phyloP scores from a whole-genome alignment of 2,113 vertebrate genomes.

The Anser brachyrhynchus region DNA sequence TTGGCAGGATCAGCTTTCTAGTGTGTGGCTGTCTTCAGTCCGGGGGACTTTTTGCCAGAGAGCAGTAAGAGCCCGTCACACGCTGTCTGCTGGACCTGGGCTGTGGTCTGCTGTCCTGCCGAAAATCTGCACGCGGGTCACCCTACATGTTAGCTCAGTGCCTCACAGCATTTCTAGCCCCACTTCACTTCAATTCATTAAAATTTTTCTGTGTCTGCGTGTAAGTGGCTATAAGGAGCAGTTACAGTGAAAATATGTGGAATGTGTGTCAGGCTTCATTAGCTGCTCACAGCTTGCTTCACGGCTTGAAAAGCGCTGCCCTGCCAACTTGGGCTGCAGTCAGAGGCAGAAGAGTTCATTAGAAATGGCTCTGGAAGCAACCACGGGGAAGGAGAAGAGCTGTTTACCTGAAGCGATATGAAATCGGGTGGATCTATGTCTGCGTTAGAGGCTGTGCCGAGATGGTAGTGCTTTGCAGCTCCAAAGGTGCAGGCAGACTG shows the following conservation, averaged over 20 bases:
- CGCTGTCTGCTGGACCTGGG: not conserved
- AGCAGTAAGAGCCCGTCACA: not conserved
- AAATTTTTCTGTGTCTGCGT: not conserved
- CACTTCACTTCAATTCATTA: not conserved
- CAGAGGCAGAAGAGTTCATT: not conserved
- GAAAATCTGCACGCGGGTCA: not conserved
- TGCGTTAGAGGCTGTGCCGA: not conserved
- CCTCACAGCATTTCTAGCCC: not conserved
- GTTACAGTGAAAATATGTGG: not conserved
- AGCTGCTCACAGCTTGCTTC: not conserved
- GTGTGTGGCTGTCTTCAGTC: not conserved
- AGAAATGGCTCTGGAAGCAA: not conserved
- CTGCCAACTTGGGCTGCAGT: not conserved
- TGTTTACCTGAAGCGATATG: not conserved
- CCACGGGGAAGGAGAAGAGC: not conserved
- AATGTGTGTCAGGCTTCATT: not conserved
- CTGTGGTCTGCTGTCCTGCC: not conserved
- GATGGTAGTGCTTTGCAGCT: not conserved
- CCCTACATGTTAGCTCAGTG: not conserved
- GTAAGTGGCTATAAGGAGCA: not conserved
- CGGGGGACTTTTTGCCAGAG: not conserved
- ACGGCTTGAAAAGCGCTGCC: not conserved
- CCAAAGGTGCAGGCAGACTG: fast-evolving
- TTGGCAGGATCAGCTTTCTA: not conserved
- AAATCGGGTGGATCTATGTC: not conserved